phyloP scores from a whole-genome alignment of 2,113 vertebrate genomes.

The Corydoras maculifer region DNA sequence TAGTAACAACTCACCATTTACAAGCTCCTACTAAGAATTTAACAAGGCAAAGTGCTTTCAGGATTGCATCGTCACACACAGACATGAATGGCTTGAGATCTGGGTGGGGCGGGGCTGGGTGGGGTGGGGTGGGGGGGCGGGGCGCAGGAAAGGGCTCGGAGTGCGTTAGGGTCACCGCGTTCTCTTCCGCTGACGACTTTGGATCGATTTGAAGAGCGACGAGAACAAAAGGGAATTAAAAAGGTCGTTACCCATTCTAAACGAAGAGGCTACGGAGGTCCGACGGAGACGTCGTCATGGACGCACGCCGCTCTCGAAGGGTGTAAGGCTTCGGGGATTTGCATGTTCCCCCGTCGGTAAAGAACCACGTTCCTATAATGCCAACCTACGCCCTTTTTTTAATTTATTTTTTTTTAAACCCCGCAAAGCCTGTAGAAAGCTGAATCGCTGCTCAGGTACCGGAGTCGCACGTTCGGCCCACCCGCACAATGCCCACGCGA shows the following conservation, averaged over 20 bases:
- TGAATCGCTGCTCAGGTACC: neutral
- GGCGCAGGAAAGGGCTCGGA: constrained; percentile 12
- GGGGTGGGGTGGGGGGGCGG: constrained; percentile 8
- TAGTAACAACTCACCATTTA: constrained; percentile 75
- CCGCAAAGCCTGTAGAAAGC: constrained; percentile 36
- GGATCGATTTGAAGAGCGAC: too few relatives aligned
- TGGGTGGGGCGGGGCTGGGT: constrained; percentile 35
- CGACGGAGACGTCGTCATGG: too few relatives aligned
- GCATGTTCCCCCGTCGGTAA: constrained; percentile 42
- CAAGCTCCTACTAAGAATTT: constrained; percentile 71
- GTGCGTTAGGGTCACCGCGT: constrained; percentile 18
- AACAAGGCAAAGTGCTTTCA: constrained; percentile 79
- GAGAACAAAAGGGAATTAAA: neutral
- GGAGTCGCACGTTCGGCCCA: constrained; percentile 41
- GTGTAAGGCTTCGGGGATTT: too few relatives aligned
- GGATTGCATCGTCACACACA: constrained; percentile 72
- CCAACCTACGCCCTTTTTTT: constrained; percentile 36
- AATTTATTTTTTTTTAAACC: constrained; percentile 23
- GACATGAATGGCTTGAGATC: constrained; percentile 71
- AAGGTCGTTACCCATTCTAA: too few relatives aligned
- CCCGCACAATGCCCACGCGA: constrained; percentile 39
- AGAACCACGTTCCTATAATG: constrained; percentile 47
- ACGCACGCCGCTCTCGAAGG: too few relatives aligned
- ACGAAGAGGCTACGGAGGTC: too few relatives aligned
- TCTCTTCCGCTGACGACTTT: too few relatives aligned